phyloP scores from a whole-genome alignment of 2,888 invertebrate species.

The Morpho deidamia region DNA sequence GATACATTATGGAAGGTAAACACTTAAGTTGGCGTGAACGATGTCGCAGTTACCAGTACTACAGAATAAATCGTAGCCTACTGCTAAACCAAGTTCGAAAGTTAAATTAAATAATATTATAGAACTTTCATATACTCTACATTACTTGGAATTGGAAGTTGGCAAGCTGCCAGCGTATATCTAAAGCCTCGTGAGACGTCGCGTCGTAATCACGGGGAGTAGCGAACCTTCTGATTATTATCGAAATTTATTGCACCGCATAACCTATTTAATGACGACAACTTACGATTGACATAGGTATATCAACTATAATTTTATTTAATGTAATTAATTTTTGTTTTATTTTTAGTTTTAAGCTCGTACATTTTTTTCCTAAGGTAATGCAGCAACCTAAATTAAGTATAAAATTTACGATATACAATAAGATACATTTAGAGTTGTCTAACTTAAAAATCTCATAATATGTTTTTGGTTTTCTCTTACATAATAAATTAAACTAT shows the following conservation, averaged over 20 bases:
- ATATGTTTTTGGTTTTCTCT: too few species aligned
- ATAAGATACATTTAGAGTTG: too few species aligned
- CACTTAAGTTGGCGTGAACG: too few species aligned
- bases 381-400: too few species aligned
- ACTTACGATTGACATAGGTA: neutral
- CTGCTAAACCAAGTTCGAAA: neutral
- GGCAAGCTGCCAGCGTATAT: constrained; percentile 44
- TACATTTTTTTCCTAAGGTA: too few species aligned
- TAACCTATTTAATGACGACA: constrained; percentile 29
- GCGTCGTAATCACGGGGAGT: constrained; percentile 32
- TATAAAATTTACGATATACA: too few species aligned
- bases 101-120: constrained; percentile 1
- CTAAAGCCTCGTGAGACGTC: constrained; percentile 20
- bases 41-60: too few species aligned
- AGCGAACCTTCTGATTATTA: constrained; percentile 38
- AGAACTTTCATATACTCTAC: neutral
- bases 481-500: too few species aligned
- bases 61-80: neutral
- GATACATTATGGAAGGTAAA: too few species aligned
- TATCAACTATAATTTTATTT: neutral
- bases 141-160: constrained; percentile 25
- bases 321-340: too few species aligned
- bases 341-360: too few species aligned
- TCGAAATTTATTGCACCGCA: constrained; percentile 46
- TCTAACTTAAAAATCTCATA: too few species aligned